These are phyloP conservation scores for Cordylochernes scorpioides DNA, from an alignment of 2,888 invertebrate genomes.

Conservation along the genomic window DNA sequence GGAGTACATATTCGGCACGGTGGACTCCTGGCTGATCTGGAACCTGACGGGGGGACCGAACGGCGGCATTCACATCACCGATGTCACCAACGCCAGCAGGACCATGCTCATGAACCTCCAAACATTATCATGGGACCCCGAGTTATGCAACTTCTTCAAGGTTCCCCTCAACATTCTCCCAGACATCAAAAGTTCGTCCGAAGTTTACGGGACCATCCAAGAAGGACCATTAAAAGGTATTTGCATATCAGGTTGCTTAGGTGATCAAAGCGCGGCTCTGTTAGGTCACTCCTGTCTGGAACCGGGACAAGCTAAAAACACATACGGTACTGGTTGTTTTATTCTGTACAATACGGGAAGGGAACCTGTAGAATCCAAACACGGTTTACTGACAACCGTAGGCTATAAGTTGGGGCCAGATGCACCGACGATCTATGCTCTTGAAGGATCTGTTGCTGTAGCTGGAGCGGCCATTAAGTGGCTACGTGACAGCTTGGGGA, in stretches of 20 bases:
- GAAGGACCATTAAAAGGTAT: slow-evolving; percentile 43
- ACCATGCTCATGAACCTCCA: slow-evolving; percentile 76
- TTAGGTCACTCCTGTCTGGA: slow-evolving; percentile 70
- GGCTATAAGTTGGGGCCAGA: slow-evolving; percentile 65
- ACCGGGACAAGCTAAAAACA: slow-evolving; percentile 72
- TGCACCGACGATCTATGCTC: slow-evolving; percentile 53
- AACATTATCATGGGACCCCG: slow-evolving; percentile 57
- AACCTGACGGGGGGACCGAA: slow-evolving; percentile 52
- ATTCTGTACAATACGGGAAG: slow-evolving; percentile 74
- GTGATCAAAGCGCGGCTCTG: slow-evolving; percentile 82
- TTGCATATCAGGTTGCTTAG: slow-evolving; percentile 54
- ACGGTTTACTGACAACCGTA: slow-evolving; percentile 65
- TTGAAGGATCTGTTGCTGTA: slow-evolving; percentile 67
- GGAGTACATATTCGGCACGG: slow-evolving; percentile 57
- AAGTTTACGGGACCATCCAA: slow-evolving; percentile 49
- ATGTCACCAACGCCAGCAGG: slow-evolving; percentile 79
- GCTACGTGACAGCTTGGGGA: slow-evolving; percentile 64
- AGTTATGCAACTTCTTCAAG: slow-evolving; percentile 36
- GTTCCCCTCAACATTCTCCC: slow-evolving; percentile 5
- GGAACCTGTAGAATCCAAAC: slow-evolving; percentile 47
- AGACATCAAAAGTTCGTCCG: slow-evolving; percentile 40
- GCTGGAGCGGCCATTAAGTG: slow-evolving; percentile 79
- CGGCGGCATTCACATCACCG: slow-evolving; percentile 57
- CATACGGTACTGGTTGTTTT: slow-evolving; percentile 69
- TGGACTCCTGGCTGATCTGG: slow-evolving; percentile 93